Percentiles rank a stretch among this genome's conserved stretches.
Evolutionary conservation across 2,113 vertebrate genomes (phyloP).

Genomic region (Cavia porcellus): DNA sequence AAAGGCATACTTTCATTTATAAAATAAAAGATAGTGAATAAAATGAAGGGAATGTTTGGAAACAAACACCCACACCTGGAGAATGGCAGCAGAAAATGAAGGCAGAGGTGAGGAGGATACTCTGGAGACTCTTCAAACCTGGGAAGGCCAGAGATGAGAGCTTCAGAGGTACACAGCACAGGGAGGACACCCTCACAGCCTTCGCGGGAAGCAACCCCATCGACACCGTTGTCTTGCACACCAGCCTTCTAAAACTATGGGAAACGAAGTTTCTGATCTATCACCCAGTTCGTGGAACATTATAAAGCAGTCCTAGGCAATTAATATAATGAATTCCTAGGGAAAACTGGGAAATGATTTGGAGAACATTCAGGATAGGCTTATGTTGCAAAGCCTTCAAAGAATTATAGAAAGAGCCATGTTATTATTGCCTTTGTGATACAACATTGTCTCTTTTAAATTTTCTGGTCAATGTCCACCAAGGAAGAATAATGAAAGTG

Average conservation of each 20-base stretch:
- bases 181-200: background rate
- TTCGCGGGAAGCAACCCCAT: background rate
- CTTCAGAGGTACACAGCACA: background rate
- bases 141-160: background rate
- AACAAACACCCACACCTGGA: background rate
- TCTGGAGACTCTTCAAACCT: background rate
- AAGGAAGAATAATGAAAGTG: background rate
- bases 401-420: background rate
- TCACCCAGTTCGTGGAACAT: background rate
- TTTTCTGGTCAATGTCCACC: background rate
- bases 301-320: background rate
- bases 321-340: background rate
- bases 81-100: background rate
- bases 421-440: constrained; percentile 25
- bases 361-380: background rate
- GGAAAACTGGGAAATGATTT: background rate
- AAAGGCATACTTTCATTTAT: background rate
- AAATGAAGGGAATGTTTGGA: background rate
- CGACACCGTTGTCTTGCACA: background rate
- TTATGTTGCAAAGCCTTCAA: background rate
- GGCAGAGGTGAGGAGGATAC: background rate
- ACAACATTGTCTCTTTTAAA: background rate
- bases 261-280: background rate
- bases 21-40: background rate
- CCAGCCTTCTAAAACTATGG: background rate